A percentile compares a stretch with the other conserved stretches of the same genome.
phyloP scores from a whole-genome alignment of 2,797 vertebrate species.

The Oreochromis grahami region DNA sequence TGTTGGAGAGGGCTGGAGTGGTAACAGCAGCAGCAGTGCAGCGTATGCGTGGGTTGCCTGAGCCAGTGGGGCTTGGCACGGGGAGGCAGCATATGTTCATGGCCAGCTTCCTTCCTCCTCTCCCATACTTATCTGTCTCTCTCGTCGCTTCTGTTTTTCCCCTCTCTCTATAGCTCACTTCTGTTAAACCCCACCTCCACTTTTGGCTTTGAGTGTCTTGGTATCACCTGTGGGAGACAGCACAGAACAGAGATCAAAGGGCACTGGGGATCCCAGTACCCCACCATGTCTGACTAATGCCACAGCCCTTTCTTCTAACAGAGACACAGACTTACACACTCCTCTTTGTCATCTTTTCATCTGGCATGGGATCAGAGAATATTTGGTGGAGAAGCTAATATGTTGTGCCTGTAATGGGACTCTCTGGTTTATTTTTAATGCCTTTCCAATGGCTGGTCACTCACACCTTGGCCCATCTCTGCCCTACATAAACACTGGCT shows the following conservation, averaged over 20 bases:
- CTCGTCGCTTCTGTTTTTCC: background rate
- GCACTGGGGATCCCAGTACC: background rate
- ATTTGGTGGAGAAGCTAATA: constrained; percentile 47
- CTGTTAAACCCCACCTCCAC: constrained; percentile 13
- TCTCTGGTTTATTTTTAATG: constrained; percentile 55
- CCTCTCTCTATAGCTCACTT: constrained; percentile 6
- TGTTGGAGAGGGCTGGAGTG: constrained; percentile 66
- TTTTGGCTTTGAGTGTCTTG: background rate
- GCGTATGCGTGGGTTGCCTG: constrained; percentile 64
- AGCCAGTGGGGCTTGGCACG: constrained; percentile 72
- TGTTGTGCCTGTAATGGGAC: constrained; percentile 33
- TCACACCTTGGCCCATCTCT: constrained; percentile 33
- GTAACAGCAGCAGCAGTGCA: constrained; percentile 63
- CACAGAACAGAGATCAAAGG: constrained; percentile 51
- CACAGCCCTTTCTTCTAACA: background rate
- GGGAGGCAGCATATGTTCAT: constrained; percentile 70
- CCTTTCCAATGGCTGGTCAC: constrained; percentile 57
- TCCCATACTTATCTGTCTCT: constrained; percentile 32
- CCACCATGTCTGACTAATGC: constrained; percentile 20
- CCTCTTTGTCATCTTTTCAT: constrained; percentile 65
- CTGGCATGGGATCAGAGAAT: constrained; percentile 66
- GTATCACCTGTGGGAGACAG: constrained; percentile 22
- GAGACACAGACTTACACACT: background rate
- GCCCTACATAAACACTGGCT: constrained; percentile 48
- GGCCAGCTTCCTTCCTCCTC: constrained; percentile 61